Percentiles rank a stretch among this genome's conserved stretches.
Conservation (phyloP, 1,140 invertebrate genomes). For the Drosophila aff. region DNA sequence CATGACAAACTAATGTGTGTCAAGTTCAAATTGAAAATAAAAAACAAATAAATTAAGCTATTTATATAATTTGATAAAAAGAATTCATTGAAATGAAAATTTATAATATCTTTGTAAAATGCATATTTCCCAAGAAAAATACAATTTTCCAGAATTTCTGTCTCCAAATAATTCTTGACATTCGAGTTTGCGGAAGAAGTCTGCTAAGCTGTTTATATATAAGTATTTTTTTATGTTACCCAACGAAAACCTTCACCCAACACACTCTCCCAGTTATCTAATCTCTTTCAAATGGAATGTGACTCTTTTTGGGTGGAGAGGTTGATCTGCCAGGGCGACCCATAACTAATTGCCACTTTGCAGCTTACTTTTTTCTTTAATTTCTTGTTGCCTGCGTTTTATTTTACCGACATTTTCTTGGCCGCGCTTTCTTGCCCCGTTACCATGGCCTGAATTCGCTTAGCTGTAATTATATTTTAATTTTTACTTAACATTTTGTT, state of each 20-base stretch:
- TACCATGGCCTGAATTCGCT: constrained; percentile 66
- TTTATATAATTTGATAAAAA: neutral
- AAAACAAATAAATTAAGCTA: neutral
- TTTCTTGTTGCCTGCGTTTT: constrained; percentile 35
- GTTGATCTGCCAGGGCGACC: constrained; percentile 43
- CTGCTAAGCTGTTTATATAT: neutral
- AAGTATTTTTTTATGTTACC: neutral
- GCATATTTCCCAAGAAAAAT: neutral
- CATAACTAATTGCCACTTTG: constrained; percentile 74
- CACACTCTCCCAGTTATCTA: constrained; percentile 40
- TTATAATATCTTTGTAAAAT: too few species aligned
- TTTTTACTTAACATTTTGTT: constrained; percentile 44
- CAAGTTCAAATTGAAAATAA: neutral
- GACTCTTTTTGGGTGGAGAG: constrained; percentile 23
- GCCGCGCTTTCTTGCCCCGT: constrained; percentile 67
- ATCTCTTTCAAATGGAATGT: constrained; percentile 31
- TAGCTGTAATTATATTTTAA: constrained; percentile 73
- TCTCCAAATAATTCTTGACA: neutral
- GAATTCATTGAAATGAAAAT: too few species aligned
- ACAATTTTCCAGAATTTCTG: neutral
- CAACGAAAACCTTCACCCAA: constrained; percentile 28
- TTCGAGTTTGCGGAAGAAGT: constrained; percentile 22
- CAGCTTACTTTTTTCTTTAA: constrained; percentile 17
- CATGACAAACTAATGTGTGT: neutral
- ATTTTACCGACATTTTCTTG: constrained; percentile 40